Evolutionary conservation across 2,888 invertebrate genomes (phyloP).

Genomic region (Eulithis prunata): DNA sequence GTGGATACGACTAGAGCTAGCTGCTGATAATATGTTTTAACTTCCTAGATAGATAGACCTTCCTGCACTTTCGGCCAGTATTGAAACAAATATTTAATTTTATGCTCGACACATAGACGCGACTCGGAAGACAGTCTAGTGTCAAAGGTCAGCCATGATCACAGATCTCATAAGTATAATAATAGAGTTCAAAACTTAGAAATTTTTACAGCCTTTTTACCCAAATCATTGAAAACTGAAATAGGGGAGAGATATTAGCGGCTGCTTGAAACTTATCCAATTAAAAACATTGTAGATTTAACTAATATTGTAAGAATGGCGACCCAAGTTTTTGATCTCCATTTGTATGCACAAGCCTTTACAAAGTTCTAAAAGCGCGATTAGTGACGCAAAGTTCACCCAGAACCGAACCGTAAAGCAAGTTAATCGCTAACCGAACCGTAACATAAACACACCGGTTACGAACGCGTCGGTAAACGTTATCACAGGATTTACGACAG

Average conservation of each 20-base stretch:
- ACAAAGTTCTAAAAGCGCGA: conserved; percentile 17
- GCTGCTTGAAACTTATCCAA: too few relatives aligned
- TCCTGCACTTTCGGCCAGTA: neutral
- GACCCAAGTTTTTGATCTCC: neutral
- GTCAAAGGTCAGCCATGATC: too few relatives aligned
- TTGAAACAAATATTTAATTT: too few relatives aligned
- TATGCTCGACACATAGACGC: too few relatives aligned
- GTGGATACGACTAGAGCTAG: neutral
- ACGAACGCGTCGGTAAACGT: conserved; percentile 36
- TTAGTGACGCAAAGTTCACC: conserved; percentile 30
- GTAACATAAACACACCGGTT: conserved; percentile 38
- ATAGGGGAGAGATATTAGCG: too few relatives aligned
- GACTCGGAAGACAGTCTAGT: too few relatives aligned
- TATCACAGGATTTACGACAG: conserved; percentile 39
- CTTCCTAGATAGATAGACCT: conserved; percentile 3
- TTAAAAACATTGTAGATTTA: too few relatives aligned
- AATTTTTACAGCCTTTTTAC: too few relatives aligned
- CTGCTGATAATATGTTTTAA: conserved; percentile 1
- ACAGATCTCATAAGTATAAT: neutral
- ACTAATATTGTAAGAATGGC: too few relatives aligned
- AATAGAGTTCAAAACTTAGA: too few relatives aligned
- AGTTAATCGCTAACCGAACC: conserved; percentile 44
- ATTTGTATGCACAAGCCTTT: conserved; percentile 2
- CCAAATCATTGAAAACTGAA: too few relatives aligned
- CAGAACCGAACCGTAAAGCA: conserved; percentile 39